A percentile compares a stretch with the other conserved stretches of the same genome.
Evolutionary conservation across 2,113 vertebrate species (phyloP).

Genomic region (Theristicus caerulescens): DNA sequence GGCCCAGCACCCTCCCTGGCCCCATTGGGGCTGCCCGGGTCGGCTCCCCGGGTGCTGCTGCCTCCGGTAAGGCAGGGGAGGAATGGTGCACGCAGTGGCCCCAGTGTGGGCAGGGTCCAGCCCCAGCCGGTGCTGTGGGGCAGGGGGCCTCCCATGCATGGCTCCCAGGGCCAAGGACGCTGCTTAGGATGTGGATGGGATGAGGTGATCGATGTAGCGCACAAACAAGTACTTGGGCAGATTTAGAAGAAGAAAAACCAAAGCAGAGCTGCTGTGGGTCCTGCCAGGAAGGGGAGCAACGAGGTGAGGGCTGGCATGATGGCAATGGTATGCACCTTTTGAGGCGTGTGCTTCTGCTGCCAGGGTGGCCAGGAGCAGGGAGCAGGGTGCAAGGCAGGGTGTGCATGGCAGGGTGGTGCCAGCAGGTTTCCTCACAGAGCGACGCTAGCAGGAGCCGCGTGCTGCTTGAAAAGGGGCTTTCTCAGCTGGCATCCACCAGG

Average conservation of each 20-base stretch:
- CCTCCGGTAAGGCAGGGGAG: background rate
- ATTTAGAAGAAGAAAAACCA: background rate
- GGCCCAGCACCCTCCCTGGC: fast-evolving
- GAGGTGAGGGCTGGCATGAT: fast-evolving
- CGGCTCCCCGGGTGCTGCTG: fast-evolving
- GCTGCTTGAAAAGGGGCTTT: background rate
- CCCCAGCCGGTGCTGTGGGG: background rate
- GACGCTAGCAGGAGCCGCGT: background rate
- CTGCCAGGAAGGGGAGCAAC: fast-evolving
- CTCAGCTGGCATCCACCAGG: background rate
- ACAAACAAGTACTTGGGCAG: fast-evolving
- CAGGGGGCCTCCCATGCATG: fast-evolving
- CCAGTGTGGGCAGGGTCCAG: fast-evolving
- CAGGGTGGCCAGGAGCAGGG: too few species aligned
- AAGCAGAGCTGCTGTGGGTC: background rate
- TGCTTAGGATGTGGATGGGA: background rate
- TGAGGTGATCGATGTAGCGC: fast-evolving
- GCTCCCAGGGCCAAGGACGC: background rate
- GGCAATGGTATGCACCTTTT: background rate
- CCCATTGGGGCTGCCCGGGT: fast-evolving
- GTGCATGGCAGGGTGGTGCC: fast-evolving
- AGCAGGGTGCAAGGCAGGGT: background rate
- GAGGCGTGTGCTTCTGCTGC: fast-evolving
- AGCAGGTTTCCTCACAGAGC: background rate
- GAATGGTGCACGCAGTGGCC: fast-evolving